Conservation (phyloP, 2,888 invertebrate genomes). For the Synergus umbraculus region DNA sequence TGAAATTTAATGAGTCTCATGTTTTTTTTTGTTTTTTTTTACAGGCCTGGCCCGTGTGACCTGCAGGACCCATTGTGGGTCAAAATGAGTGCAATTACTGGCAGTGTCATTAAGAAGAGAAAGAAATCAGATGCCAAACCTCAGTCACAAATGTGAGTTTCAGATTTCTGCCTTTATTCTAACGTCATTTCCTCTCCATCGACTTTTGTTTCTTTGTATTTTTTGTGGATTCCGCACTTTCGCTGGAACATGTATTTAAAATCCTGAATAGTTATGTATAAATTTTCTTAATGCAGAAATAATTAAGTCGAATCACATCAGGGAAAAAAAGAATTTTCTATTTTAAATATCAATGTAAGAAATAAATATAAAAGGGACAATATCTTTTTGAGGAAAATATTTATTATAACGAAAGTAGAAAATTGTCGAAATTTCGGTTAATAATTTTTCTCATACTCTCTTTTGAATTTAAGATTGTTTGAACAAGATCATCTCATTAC, state of each 20-base stretch:
- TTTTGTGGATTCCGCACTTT: neutral
- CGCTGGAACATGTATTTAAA: too few species aligned
- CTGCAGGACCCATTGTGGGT: slow-evolving; percentile 91
- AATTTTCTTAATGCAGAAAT: too few species aligned
- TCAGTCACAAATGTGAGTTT: slow-evolving; percentile 82
- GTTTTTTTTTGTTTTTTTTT: slow-evolving; percentile 75
- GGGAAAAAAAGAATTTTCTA: too few species aligned
- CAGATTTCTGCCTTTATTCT: slow-evolving; percentile 12
- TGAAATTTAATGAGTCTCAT: neutral
- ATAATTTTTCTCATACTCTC: neutral
- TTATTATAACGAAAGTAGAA: too few species aligned
- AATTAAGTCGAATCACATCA: too few species aligned
- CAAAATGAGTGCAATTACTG: slow-evolving; percentile 89
- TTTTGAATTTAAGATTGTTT: slow-evolving; percentile 4
- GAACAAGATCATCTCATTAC: neutral
- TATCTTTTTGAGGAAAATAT: too few species aligned
- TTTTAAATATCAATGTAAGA: too few species aligned
- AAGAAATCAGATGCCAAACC: slow-evolving; percentile 83
- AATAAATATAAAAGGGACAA: too few species aligned
- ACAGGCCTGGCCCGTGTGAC: slow-evolving; percentile 94
- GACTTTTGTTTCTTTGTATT: slow-evolving; percentile 11
- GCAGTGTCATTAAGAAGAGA: slow-evolving; percentile 82
- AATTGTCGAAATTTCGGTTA: too few species aligned
- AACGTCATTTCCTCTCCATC: slow-evolving; percentile 30
- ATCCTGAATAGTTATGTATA: too few species aligned